Base-by-base conservation (phyloP, 2,797 vertebrate species). In the Megaceryle alcyon region DNA sequence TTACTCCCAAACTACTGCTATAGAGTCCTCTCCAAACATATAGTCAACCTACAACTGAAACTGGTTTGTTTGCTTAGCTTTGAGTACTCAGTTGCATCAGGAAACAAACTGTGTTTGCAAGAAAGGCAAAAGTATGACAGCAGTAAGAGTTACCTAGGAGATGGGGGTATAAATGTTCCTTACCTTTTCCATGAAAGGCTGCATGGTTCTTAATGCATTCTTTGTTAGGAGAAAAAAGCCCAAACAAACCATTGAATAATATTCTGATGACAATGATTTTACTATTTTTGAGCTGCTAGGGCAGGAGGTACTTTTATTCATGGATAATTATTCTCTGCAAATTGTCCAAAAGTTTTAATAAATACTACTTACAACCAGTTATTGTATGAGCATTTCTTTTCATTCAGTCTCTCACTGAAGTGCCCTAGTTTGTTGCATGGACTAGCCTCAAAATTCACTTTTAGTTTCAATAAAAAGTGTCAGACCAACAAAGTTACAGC, bases 271-370 rank as follows among this genome's bases (percentile, higher is more conserved):
- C 57, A 89, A 80, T 92, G 91, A 49, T 91, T 80, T 95, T 92
- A 23, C 71, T 68, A 39, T 71, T 73, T 92, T 91, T 85, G 61
- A 89, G 11, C 39, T 90, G 26, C 51, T 71, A 63, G 79, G 68
- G n/a, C 31, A 33, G 56, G 29, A 86, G 19, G 6, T 66, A 14
- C 43, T 82, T 82, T 68, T 92, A 65, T 61, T 81, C 6, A 13
- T 33, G 29, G n/a, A 16, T 84, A 71, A 92, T 73, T 94, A 39
- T 81, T 65, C 33, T 69, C 89, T 92, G 54, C 48, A 88, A 76
- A 72, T 86, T 91, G 75, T 75, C 66, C 65, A 43, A 51, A 92
- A 94, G 29, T 84, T 82, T 85, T 82, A 66, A 82, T 71, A 91
- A 60, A 56, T 89, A 69, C n/a, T 86, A 20, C 15, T 92, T 89